phyloP scores from a whole-genome alignment of 2,113 vertebrate genomes.

The Malurus melanocephalus region DNA sequence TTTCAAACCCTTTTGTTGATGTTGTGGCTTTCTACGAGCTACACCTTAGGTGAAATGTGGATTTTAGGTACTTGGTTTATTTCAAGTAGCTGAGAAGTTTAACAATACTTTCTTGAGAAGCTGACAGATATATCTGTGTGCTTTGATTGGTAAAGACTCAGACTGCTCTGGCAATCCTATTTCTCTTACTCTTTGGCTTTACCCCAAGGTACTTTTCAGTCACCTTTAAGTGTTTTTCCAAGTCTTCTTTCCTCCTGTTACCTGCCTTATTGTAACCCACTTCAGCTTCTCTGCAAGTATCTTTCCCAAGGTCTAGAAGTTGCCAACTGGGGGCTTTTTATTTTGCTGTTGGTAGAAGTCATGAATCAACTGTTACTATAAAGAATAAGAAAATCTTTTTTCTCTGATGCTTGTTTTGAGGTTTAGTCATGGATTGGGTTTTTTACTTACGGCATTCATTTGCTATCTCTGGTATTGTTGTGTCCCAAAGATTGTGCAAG shows the following conservation, averaged over 20 bases:
- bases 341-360: not conserved
- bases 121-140: not conserved
- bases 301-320: not conserved
- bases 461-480: not conserved
- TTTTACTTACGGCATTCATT: not conserved
- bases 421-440: not conserved
- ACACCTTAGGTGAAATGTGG: not conserved
- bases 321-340: accelerated
- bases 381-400: not conserved
- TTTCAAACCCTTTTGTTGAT: accelerated
- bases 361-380: not conserved
- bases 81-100: not conserved
- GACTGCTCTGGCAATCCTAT: not conserved
- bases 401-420: not conserved
- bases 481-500: not conserved
- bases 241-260: not conserved
- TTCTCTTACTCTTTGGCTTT: not conserved
- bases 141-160: not conserved
- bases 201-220: not conserved
- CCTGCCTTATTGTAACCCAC: not conserved
- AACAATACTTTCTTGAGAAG: not conserved
- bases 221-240: not conserved
- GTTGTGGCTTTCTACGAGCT: not conserved
- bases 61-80: not conserved
- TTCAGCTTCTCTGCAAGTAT: not conserved